phyloP scores from a whole-genome alignment of 2,797 vertebrate species.

The Thalassophryne amazonica region DNA sequence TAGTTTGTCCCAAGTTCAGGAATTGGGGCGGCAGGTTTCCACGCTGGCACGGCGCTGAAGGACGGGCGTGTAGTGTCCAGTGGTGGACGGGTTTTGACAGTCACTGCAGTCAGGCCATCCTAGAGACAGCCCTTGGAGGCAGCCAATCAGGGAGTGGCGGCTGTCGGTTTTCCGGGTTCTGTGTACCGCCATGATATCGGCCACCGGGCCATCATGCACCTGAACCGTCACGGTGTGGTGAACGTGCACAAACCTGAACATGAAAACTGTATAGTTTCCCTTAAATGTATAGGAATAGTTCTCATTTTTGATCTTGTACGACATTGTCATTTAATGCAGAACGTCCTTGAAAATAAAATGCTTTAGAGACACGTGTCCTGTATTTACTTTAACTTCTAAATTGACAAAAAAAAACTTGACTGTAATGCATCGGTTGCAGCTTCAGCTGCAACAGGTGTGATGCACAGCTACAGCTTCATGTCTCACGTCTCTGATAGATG shows the following conservation, averaged over 20 bases:
- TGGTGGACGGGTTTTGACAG: slow-evolving; percentile 89
- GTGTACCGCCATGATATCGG: slow-evolving; percentile 89
- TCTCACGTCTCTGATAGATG: slow-evolving; percentile 72
- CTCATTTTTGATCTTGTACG: neutral
- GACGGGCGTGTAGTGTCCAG: slow-evolving; percentile 83
- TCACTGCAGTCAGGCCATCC: slow-evolving; percentile 81
- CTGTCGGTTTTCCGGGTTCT: slow-evolving; percentile 83
- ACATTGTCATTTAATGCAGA: neutral
- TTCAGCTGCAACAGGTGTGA: neutral
- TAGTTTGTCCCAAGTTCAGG: slow-evolving; percentile 81
- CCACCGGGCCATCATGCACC: slow-evolving; percentile 83
- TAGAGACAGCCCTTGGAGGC: slow-evolving; percentile 78
- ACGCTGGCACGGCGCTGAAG: slow-evolving; percentile 86
- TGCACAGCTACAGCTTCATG: neutral
- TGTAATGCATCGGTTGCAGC: neutral
- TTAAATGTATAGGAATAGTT: neutral
- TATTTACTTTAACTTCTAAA: neutral
- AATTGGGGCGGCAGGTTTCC: slow-evolving; percentile 87
- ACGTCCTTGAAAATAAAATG: slow-evolving; percentile 24
- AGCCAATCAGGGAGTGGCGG: slow-evolving; percentile 81
- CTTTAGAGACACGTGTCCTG: neutral
- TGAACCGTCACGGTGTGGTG: slow-evolving; percentile 82
- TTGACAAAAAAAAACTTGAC: neutral
- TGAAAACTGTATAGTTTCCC: neutral
- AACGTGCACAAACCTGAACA: slow-evolving; percentile 10